Evolutionary conservation across 2,888 invertebrate species (phyloP), one percentile per base, ranked within the genome.

Genomic region (Hypomecis atomaria): DNA sequence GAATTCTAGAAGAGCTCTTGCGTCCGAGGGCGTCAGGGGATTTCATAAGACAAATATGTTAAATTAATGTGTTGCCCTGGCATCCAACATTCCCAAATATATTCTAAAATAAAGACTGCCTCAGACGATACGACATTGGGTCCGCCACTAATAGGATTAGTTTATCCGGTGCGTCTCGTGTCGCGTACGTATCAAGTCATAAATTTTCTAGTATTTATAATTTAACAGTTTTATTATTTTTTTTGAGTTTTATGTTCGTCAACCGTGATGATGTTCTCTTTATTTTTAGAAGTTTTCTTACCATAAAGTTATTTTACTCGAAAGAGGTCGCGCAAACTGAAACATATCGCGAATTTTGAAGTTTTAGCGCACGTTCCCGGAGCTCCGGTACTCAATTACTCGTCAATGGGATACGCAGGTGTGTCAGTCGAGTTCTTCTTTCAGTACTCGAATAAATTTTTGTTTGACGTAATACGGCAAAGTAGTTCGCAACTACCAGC

Each of bases 111-210:
- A 82, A 58, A 65, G 56, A 57, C 56, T 60, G 56, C 48, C 52
- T 59, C 62, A 66, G 66, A 62, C 62, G 59, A 60, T 45, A 47
- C 67, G 71, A 63, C 69, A 69, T 83, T 83, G 79, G 76, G 68
- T 69, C 70, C 70, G 74, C 75, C 75, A 77, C 76, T 76, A 76
- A 79, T 80, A 76, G 78, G 79, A 84, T 71, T 67, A 67, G 65
- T 80, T 78, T 83, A 84, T 85, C 83, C 82, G 83, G 82, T 78
- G 63, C 69, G 77, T 75, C 74, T 56, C 65, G 77, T 77, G 75
- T 54, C 65, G 62, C 63, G 64, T 62, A 52, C 44, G 49, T 62
- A 65, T 62, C 50, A 59, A 48, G 57, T 44, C 62, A 62, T 66
- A 67, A 64, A 64, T 66, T 66, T 60, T 67, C 60, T 63, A 55